Conservation (phyloP, 1,140 invertebrate species). For the Zaprionus gabonicus region DNA sequence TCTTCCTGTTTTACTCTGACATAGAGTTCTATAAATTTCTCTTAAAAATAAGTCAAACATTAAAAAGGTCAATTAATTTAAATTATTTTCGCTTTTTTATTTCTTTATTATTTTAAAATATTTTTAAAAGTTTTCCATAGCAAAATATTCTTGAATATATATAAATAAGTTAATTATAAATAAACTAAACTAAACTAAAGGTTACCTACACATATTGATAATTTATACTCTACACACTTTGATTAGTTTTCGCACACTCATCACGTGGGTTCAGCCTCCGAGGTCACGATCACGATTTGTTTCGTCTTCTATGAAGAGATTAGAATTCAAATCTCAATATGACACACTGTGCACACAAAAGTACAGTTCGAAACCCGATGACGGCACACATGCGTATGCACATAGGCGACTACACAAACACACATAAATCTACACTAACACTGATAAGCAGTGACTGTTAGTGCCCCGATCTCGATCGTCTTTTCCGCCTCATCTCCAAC, state of each 20-base stretch:
- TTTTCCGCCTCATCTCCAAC: constrained; percentile 1
- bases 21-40: no score
- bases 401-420: not conserved
- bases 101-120: no score
- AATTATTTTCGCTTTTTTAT: no score
- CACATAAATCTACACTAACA: not conserved
- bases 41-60: no score
- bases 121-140: no score
- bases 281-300: not conserved
- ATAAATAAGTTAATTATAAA: not conserved
- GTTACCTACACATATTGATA: not conserved
- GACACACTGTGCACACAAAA: constrained; percentile 42
- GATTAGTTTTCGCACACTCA: constrained; percentile 9
- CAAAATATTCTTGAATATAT: not conserved
- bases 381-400: not conserved
- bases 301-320: constrained; percentile 19
- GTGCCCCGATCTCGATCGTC: not conserved
- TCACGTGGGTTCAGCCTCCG: constrained; percentile 12
- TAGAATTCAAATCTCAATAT: constrained; percentile 30
- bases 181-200: no score
- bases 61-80: no score
- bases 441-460: constrained; percentile 15
- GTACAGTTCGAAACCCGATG: constrained; percentile 52
- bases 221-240: not conserved
- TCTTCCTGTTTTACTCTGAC: no score